Evolutionary conservation across 2,797 vertebrate species (phyloP), one percentile per base, ranked within the genome.

Genomic region (Chiloscyllium punctatum): DNA sequence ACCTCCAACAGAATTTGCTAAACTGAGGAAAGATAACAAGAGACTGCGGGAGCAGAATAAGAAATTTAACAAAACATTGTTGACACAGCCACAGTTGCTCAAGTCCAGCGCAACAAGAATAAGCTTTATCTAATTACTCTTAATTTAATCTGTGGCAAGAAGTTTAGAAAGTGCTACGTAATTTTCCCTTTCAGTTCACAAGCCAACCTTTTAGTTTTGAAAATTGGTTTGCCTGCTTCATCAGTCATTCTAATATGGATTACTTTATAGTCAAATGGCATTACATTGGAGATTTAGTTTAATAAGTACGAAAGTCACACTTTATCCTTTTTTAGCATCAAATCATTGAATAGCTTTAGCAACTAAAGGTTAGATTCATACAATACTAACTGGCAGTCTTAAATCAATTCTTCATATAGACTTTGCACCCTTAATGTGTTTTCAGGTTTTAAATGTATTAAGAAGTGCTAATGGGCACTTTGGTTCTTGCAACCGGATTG

Each of bases 381-480:
- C 74, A 96, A 92, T 96, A 97, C 97, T 97, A 97, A 97, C 97
- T 97, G 96, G n/a, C 96, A 97, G 96, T 97, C 97, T 96, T 97
- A 96, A 98, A 98, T 98, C 98, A 97, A 97, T 98, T 97, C 96
- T 96, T 95, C 30, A 97, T 97, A 98, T 98, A 97, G 98, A 98
- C 98, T 97, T 97, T 97, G 97, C 98, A 98, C 97, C 98, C 97
- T 97, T 96, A 97, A 96, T 97, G 97, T 97, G 97, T 98, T 98
- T 98, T 98, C 98, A 98, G 98, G 97, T 97, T 98, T 98, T 97
- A 97, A 97, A 97, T 97, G 97, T 97, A 97, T 97, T 97, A 98
- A 98, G 48, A 74, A 74, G 42, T 77, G 71, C 48, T 51, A 77
- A 95, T 74, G 95, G 94, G 94, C 48, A 95, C 71, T 95, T 95